Evolutionary conservation across 64 coral and sea anemone species (phyloP).

Genomic region (Cladopsammia gracilis): DNA sequence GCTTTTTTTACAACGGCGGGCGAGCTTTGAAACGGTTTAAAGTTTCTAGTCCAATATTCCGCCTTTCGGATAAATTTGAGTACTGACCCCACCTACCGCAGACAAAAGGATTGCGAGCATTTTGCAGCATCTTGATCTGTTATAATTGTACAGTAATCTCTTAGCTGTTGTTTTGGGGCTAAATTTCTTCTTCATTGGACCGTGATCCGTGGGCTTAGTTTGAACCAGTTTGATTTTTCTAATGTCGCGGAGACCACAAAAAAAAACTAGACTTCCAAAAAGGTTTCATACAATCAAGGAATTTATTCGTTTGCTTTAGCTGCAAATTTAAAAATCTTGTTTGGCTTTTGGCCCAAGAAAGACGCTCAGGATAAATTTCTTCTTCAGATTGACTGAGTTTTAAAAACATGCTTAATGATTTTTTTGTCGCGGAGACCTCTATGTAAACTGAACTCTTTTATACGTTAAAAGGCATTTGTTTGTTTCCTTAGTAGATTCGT

Average conservation of each 20-base stretch:
- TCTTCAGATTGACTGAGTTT: no score
- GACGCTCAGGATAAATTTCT: no score
- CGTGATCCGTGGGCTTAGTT: neutral
- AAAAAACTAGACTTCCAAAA: no score
- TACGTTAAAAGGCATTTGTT: neutral
- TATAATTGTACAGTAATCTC: conserved; percentile 14
- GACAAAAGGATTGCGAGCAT: neutral
- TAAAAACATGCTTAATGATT: no score
- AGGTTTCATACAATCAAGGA: no score
- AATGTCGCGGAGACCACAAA: no score
- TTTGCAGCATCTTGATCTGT: neutral
- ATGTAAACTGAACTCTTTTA: neutral
- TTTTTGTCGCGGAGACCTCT: neutral
- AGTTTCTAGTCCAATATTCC: conserved; percentile 25
- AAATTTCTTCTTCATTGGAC: neutral
- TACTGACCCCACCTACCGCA: conserved; percentile 35
- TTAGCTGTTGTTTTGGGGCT: neutral
- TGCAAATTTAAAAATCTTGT: no score
- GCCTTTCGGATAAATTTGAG: conserved; percentile 38
- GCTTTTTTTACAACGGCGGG: conserved; percentile 38
- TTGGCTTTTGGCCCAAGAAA: no score
- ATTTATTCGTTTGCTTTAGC: no score
- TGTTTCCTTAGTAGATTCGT: conserved; percentile 34
- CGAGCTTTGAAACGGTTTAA: conserved; percentile 57
- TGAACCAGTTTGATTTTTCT: neutral